Base-by-base conservation (phyloP, 92 coral and sea anemone species). In the Isaurus tuberculatus region DNA sequence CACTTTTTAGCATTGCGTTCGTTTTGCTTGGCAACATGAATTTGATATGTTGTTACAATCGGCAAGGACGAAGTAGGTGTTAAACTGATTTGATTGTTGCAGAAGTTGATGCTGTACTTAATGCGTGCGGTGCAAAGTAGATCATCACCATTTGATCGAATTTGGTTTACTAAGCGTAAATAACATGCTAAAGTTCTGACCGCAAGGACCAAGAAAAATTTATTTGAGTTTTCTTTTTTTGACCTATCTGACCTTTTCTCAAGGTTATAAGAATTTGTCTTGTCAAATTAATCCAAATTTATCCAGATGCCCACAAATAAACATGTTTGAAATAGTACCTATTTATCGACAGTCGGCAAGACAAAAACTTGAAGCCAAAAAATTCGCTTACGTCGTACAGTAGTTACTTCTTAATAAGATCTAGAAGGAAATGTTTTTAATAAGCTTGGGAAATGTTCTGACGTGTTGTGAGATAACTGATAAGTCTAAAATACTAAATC, bases 161-260 rank as follows among this genome's bases (percentile, higher is more conserved):
- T 2, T 5, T 26, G 23, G 25, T 65, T 16, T 51, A n/a, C n/a
- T n/a, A n/a, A n/a, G 40, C 29, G 79, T 10, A 25, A 10, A n/a
- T 5, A 43, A 42, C 58, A 26, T 30, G 20, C n/a, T n/a, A n/a
- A 6, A 44, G 28, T 48, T 49, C 49, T 13, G 42, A 49, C 9
- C 27, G 2, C 8, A 32, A 15, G 29, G 15, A 48, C 30, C 42
- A 25, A 51, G 60, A 17, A 51, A 2, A 40, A 40, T 7, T n/a
- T 16, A 19, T 33, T 33, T 67, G 15, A 29, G 9, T 4, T 68
- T 65, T 10, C 30, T 19, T 65, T 19, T 14, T 27, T 2, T 20
- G 63, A 73, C 79, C 79, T 32, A 34, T 48, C 49, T 73, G 79
- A 73, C 79, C 79, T 73, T 49, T 29, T 19, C 43, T 68, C 9